A percentile compares a stretch with the other conserved stretches of the same genome.
phyloP scores from a whole-genome alignment of 2,113 vertebrate species.

The Serinus canaria region DNA sequence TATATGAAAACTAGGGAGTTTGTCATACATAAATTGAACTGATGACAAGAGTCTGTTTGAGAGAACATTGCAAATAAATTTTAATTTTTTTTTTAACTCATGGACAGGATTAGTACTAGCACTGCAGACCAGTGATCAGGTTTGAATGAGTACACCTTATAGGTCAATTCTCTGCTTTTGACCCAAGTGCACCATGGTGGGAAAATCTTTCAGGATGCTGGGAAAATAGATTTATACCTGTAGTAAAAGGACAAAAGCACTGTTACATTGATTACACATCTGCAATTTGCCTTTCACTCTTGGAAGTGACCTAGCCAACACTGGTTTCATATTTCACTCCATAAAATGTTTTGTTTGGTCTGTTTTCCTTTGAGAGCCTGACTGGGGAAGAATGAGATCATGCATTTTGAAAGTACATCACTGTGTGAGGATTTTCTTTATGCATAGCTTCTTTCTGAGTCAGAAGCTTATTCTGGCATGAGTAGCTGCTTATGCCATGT shows the following conservation, averaged over 20 bases:
- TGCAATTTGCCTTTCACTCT: background rate
- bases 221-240: conserved; percentile 12
- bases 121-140: background rate
- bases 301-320: background rate
- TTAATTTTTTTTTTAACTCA: background rate
- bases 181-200: background rate
- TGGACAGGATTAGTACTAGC: background rate
- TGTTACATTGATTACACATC: background rate
- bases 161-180: background rate
- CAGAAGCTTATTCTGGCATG: conserved; percentile 43
- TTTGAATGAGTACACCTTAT: background rate
- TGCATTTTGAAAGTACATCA: conserved; percentile 39
- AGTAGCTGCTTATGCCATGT: conserved; percentile 29
- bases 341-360: conserved; percentile 34
- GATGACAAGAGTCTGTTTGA: background rate
- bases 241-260: background rate
- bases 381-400: conserved; percentile 48
- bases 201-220: background rate
- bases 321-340: background rate
- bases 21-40: background rate
- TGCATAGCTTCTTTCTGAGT: conserved; percentile 45
- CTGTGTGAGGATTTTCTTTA: conserved; percentile 56
- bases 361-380: conserved; percentile 27
- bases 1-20: background rate
- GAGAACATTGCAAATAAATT: background rate